phyloP scores from a whole-genome alignment of 1,140 invertebrate species.

The Arctopsyche grandis region DNA sequence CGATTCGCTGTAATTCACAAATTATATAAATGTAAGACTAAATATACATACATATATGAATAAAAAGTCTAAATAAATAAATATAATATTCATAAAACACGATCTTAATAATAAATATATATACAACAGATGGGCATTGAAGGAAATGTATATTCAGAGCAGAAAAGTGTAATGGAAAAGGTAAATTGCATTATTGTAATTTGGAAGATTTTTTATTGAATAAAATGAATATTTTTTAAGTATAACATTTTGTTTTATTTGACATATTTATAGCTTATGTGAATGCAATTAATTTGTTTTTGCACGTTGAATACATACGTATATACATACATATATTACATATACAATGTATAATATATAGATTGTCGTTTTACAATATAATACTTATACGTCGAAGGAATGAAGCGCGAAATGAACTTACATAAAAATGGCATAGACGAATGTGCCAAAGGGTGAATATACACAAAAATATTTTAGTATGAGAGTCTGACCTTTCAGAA shows the following conservation, averaged over 20 bases:
- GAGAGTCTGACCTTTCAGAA: constrained; percentile 20
- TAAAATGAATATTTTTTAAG: constrained; percentile 53
- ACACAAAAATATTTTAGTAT: constrained; percentile 7
- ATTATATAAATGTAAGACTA: constrained; percentile 35
- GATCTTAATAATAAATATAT: constrained; percentile 25
- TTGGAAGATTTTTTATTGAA: constrained; percentile 52
- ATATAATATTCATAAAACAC: constrained; percentile 28
- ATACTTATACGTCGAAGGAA: not conserved
- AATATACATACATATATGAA: constrained; percentile 6
- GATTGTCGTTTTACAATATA: not conserved
- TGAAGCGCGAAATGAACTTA: constrained; percentile 18
- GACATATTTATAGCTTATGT: not conserved
- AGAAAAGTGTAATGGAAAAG: constrained; percentile 15
- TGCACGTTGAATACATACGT: not conserved
- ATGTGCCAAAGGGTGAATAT: not conserved
- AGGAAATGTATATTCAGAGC: constrained; percentile 1
- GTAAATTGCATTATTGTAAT: constrained; percentile 47
- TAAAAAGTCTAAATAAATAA: constrained; percentile 20
- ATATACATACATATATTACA: not conserved
- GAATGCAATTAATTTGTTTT: too few relatives aligned
- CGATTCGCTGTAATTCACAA: constrained; percentile 29
- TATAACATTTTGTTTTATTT: constrained; percentile 40
- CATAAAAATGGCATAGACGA: not conserved
- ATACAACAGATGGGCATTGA: constrained; percentile 18
- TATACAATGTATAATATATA: not conserved